These are phyloP conservation scores for Axis porcinus DNA, from an alignment of 2,113 vertebrate species.

Conservation along the genomic window DNA sequence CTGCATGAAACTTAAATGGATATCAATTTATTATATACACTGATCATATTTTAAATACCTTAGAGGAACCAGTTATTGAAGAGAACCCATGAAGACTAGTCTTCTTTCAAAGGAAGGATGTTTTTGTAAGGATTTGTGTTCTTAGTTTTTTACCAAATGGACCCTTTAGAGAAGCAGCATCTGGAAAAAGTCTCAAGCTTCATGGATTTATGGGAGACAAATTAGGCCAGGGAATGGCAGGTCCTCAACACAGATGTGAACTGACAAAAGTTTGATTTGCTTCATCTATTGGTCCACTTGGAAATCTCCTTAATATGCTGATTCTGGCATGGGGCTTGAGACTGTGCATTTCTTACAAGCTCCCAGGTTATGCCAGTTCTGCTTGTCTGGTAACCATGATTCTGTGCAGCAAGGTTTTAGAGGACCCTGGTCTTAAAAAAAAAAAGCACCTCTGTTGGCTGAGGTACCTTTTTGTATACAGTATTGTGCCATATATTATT, in stretches of 20 bases:
- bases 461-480: neutral
- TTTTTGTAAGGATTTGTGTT: neutral
- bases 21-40: slow-evolving; percentile 15
- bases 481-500: neutral
- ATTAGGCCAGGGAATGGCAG: neutral
- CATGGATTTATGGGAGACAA: neutral
- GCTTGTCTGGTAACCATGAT: neutral
- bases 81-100: neutral
- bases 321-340: neutral
- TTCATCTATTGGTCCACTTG: neutral
- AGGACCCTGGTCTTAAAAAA: neutral
- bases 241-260: neutral
- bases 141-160: neutral
- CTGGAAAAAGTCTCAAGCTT: neutral
- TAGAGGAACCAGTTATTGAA: slow-evolving; percentile 15
- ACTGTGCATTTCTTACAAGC: neutral
- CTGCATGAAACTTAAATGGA: neutral
- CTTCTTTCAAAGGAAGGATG: neutral
- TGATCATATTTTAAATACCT: slow-evolving; percentile 39
- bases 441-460: neutral
- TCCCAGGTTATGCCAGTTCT: neutral
- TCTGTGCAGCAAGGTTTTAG: neutral
- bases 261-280: neutral
- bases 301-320: neutral
- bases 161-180: neutral